A percentile compares a stretch with the other conserved stretches of the same genome.
phyloP scores from a whole-genome alignment of 2,113 vertebrate genomes.

The Chlorodrepanis virens region DNA sequence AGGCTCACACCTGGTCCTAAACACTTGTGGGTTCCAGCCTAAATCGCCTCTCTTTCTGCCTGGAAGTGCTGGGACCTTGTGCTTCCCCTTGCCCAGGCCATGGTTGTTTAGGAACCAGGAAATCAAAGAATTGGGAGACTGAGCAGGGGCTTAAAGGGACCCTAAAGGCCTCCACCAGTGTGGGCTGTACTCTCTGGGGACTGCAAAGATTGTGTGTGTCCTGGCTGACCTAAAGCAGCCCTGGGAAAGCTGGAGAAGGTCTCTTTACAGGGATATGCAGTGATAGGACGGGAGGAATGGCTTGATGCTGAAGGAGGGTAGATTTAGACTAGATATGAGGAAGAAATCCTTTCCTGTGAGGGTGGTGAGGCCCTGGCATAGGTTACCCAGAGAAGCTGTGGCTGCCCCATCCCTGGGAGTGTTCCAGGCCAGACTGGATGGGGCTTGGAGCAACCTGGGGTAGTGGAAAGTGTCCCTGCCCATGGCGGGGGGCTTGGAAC shows the following conservation, averaged over 20 bases:
- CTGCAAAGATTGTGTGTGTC: rapidly evolving
- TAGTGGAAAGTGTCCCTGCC: too few species aligned
- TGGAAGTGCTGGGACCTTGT: background rate
- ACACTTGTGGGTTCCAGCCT: background rate
- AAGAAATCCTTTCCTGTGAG: background rate
- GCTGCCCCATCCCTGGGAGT: background rate
- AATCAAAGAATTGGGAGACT: background rate
- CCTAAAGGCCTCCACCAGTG: background rate
- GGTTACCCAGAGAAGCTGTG: background rate
- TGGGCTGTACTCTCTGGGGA: rapidly evolving
- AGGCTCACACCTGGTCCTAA: background rate
- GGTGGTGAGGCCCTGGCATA: too few species aligned
- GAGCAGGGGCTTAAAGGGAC: background rate
- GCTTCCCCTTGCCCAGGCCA: rapidly evolving
- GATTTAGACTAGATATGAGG: background rate
- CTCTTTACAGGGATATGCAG: too few species aligned
- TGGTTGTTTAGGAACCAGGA: rapidly evolving
- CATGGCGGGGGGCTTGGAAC: background rate
- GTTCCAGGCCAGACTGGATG: rapidly evolving
- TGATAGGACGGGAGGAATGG: background rate
- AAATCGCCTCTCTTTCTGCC: background rate
- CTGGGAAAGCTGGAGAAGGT: background rate
- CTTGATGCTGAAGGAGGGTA: background rate
- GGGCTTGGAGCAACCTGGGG: background rate
- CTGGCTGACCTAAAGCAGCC: background rate